Base-by-base conservation (phyloP, 2,113 vertebrate species). In the Mustela nigripes region DNA sequence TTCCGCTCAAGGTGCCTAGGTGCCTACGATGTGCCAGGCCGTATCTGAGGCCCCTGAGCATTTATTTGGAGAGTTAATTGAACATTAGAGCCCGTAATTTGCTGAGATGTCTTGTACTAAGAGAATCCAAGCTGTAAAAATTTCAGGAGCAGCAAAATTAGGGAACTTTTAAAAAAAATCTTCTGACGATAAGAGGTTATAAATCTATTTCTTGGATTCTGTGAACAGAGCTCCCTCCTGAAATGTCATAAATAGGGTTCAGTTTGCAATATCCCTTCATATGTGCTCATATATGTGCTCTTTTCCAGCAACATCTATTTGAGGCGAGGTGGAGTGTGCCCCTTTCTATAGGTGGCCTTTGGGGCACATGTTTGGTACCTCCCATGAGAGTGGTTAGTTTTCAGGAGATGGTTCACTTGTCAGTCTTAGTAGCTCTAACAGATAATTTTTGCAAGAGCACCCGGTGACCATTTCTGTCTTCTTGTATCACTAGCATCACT, bases 401-500 rank as follows among this genome's bases (percentile, higher is more conserved):
- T 94, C 71, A 78, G 94, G 60, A n/a, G 22, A 21, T 62, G 85
- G 84, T 5, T 86, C 53, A 24, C 33, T 50, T 11, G 36, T 39
- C 78, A 39, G 65, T 78, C 81, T 84, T 26, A 31, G 48, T 62
- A 56, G 62, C 69, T 53, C 56, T 24, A 11, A 42, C 8, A 31
- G 62, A 60, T 69, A 33, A 71, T 28, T 85, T 91, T 89, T 80
- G 63, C 28, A 79, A n/a, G 97, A 83, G 91, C 19, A 15, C 91
- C 90, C 6, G 21, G 58, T 60, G 58, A 94, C 89, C 74, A 31
- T 91, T 74, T 87, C 87, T 92, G 21, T 94, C 92, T 82, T 95
- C 85, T 96, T 96, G 53, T n/a, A 79, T 39, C 62, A 93, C 82
- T 93, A 62, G 85, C 42, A 31, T 22, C 84, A 48, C 65, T 96